Conservation (phyloP, 2,888 invertebrate genomes). For the Macrophya alboannulata region DNA sequence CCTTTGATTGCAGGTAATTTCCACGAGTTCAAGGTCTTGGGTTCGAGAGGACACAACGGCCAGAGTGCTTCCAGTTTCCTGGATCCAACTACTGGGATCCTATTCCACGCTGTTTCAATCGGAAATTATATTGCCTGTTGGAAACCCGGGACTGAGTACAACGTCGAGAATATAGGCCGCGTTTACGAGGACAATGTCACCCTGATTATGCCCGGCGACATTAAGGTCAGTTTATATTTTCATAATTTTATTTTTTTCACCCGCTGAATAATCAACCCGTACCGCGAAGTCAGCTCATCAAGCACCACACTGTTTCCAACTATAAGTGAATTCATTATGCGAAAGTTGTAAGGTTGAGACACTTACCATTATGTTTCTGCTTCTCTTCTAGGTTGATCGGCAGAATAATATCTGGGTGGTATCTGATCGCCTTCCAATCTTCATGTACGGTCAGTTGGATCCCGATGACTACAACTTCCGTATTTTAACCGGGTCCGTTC, state of each 20-base stretch:
- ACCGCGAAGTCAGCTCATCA: neutral
- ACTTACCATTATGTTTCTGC: too few species aligned
- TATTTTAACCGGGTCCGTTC: conserved; percentile 85
- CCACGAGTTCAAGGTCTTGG: conserved; percentile 85
- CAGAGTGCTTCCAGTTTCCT: conserved; percentile 89
- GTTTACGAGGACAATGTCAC: conserved; percentile 87
- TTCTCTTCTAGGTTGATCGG: conserved; percentile 80
- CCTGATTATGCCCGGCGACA: conserved; percentile 80
- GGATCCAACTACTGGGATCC: conserved; percentile 86
- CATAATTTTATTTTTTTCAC: neutral
- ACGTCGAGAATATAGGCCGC: conserved; percentile 86
- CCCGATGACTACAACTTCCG: conserved; percentile 87
- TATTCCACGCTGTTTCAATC: conserved; percentile 89
- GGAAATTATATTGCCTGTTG: conserved; percentile 90
- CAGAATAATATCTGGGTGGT: conserved; percentile 89
- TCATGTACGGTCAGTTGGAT: conserved; percentile 86
- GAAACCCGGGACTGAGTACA: conserved; percentile 87
- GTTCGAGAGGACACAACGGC: conserved; percentile 87
- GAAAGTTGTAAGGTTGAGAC: neutral
- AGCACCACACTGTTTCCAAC: neutral
- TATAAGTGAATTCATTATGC: neutral
- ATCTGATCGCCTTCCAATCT: conserved; percentile 87
- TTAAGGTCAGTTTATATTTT: neutral
- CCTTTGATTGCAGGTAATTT: conserved; percentile 80
- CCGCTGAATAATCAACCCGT: neutral